Evolutionary conservation across 2,888 invertebrate species (phyloP), one percentile per base, ranked within the genome.

Genomic region (Eristalis arbustorum): DNA sequence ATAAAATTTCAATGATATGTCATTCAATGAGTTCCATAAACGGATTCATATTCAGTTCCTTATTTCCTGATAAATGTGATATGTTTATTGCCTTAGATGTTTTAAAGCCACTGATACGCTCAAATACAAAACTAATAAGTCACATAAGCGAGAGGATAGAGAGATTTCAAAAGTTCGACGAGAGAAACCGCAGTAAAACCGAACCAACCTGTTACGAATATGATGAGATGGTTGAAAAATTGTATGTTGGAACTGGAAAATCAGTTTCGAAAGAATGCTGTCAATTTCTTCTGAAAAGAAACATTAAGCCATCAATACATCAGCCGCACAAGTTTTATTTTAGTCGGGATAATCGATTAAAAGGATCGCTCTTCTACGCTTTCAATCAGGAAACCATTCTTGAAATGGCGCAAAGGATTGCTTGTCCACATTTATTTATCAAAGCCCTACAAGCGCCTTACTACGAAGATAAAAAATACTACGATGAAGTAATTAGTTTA

Each of bases 21-120:
- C 96, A 96, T 90, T 96, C 96, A 0, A 94, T 96, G 94, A 95
- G 96, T 25, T 94, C 95, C 0, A 94, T 95, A 34, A 93, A 94
- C 11, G 93, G 93, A 5, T 95, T 95, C 90, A 92, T 94, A 3
- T 96, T 95, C 89, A 93, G 95, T 0, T 93, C 94, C 59, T 89
- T 95, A 0, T 96, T 94, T 90, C 95, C 96, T 0, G 93, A 95
- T 1, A 94, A 94, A 67, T 89, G 92, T 56, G 92, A 93, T 68
- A 85, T 92, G 89, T 89, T 91, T 13, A 90, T 93, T 82, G 90
- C 90, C 0, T 80, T 93, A 10, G 93, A 93, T 75, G 80, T 90
- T 0, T 84, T 93, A 0, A 93, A 93, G 68, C 92, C 92, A 0
- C 88, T 90, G 3, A 88, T 90, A 10, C 89, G 90, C 8, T 89